Percentiles rank a stretch among this genome's conserved stretches.
Evolutionary conservation across 1,140 invertebrate species (phyloP).

Genomic region (Dolichoris vasculosae): DNA sequence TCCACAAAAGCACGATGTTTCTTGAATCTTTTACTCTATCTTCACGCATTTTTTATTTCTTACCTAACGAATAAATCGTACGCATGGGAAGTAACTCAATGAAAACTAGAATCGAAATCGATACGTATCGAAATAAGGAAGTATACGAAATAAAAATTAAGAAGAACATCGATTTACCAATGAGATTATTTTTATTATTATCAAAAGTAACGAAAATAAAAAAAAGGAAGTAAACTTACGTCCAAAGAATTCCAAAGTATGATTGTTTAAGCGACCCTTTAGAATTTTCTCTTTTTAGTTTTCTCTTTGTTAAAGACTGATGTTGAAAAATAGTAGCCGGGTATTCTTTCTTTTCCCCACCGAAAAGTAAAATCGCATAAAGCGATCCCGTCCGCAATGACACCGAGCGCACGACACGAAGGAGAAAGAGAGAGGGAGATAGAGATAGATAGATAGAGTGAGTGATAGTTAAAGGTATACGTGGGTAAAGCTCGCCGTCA

Average conservation of each 20-base stretch:
- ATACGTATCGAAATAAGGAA: background rate
- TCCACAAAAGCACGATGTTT: background rate
- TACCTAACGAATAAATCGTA: background rate
- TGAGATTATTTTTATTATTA: background rate
- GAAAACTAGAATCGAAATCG: background rate
- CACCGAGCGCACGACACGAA: background rate
- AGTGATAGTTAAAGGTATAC: background rate
- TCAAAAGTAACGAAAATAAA: background rate
- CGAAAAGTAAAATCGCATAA: background rate
- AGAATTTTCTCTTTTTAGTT: background rate
- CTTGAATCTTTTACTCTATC: background rate
- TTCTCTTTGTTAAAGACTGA: background rate
- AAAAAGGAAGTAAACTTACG: background rate
- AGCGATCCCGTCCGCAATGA: background rate
- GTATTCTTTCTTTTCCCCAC: background rate
- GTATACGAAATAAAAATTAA: background rate
- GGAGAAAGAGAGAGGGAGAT: background rate
- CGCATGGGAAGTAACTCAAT: constrained; percentile 16
- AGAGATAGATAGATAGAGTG: background rate
- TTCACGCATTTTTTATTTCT: background rate
- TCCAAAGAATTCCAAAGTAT: background rate
- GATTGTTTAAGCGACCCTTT: background rate
- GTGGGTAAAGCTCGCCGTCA: constrained; percentile 24
- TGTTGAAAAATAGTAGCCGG: background rate
- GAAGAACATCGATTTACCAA: background rate